These are phyloP conservation scores for Hippocampus barbouri DNA, from an alignment of 2,113 vertebrate genomes.

Conservation along the genomic window DNA sequence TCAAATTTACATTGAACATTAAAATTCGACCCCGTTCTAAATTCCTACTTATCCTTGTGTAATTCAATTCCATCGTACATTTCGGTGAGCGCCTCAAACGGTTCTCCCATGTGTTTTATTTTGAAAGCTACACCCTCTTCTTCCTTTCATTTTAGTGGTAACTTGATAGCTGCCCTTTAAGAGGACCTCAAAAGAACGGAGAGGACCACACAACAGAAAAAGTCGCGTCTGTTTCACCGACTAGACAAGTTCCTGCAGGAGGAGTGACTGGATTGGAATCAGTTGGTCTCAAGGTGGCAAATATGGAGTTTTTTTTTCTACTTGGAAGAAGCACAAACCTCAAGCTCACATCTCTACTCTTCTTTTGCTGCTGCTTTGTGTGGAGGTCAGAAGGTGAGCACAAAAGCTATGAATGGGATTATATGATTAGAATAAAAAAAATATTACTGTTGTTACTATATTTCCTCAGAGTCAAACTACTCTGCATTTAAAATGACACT, in stretches of 20 bases:
- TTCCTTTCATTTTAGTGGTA: not conserved
- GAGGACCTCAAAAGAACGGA: no score
- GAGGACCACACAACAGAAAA: not conserved
- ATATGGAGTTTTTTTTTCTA: not conserved
- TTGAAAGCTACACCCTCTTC: not conserved
- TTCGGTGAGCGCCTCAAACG: no score
- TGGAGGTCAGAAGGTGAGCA: conserved; percentile 9
- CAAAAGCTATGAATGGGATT: not conserved
- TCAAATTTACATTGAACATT: no score
- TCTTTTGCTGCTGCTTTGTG: not conserved
- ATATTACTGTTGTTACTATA: not conserved
- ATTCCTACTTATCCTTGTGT: no score
- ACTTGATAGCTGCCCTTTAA: not conserved
- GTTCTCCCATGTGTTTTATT: not conserved
- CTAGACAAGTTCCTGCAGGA: not conserved
- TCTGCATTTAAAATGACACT: no score
- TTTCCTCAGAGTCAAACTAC: no score
- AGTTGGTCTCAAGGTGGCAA: not conserved
- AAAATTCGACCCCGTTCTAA: no score
- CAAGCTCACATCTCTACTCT: not conserved
- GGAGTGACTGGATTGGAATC: not conserved
- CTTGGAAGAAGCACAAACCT: not conserved
- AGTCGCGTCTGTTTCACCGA: not conserved
- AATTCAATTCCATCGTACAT: no score
- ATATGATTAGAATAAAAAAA: no score